phyloP scores from a whole-genome alignment of 2,113 vertebrate species.

The Falco punctatus region DNA sequence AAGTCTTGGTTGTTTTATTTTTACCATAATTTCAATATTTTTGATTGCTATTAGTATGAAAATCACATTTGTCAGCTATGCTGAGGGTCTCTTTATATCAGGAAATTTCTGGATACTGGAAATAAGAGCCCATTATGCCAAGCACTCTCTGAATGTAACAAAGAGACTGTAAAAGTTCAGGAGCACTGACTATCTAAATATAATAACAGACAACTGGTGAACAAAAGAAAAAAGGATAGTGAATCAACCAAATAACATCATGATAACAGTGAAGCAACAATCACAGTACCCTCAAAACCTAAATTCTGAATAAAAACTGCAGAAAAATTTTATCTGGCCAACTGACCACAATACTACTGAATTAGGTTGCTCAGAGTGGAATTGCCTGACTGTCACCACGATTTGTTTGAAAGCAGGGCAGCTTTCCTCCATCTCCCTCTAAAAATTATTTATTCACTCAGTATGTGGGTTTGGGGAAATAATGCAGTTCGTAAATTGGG shows the following conservation, averaged over 20 bases:
- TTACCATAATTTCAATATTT: neutral
- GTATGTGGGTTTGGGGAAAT: neutral
- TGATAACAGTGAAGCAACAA: neutral
- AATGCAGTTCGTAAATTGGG: neutral
- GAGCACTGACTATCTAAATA: neutral
- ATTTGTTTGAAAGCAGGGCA: neutral
- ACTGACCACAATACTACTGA: neutral
- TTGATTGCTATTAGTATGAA: neutral
- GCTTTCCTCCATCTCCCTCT: neutral
- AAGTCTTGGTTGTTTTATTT: neutral
- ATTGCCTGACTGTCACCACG: neutral
- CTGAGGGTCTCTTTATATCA: neutral
- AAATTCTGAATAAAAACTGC: neutral
- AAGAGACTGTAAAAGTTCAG: neutral
- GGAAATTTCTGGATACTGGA: neutral
- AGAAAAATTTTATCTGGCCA: neutral
- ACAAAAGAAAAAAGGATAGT: neutral
- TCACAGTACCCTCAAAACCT: neutral
- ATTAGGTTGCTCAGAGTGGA: neutral
- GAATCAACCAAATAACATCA: neutral
- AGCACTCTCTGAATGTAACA: neutral
- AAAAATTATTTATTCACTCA: constrained; percentile 36
- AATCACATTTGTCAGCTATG: neutral
- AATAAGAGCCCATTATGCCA: neutral
- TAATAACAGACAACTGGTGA: neutral